These are phyloP conservation scores for human DNA, from an alignment of 2,113 vertebrate genomes.

Conservation along the genomic window GRCh38 chr6:69610001-69610500, in stretches of 20 bases:
- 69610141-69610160: not conserved
- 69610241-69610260: not conserved
- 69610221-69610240: not conserved
- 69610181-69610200: not conserved
- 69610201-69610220: not conserved
- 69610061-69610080: not conserved
- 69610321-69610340: not conserved
- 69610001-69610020: not conserved
- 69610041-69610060: not conserved
- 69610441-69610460: not conserved
- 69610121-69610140: not conserved
- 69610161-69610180: not conserved
- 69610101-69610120: not conserved
- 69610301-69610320: not conserved
- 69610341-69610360: not conserved
- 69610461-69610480: not conserved
- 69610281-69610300: not conserved
- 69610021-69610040: not conserved
- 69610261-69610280: not conserved
- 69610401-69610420: not conserved
- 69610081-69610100: not conserved
- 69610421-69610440: not conserved
- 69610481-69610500: not conserved
- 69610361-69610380: not conserved
- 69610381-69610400: not conserved